phyloP scores from a whole-genome alignment of 2,113 vertebrate species.

The Lipotes vexillifer region DNA sequence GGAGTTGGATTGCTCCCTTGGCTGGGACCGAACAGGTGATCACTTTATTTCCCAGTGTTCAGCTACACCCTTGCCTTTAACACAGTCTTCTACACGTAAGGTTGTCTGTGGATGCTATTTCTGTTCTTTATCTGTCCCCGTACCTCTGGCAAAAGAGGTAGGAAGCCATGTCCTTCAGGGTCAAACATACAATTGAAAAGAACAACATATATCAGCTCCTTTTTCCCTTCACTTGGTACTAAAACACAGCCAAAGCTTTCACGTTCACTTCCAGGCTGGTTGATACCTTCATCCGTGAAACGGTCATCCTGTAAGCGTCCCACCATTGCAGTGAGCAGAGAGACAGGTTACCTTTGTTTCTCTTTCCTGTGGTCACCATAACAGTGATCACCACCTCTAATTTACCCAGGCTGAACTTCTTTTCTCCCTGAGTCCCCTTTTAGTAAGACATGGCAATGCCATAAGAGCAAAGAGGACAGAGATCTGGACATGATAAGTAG shows the following conservation, averaged over 20 bases:
- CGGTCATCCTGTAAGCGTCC: not conserved
- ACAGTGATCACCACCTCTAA: not conserved
- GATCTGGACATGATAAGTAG: not conserved
- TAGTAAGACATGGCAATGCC: not conserved
- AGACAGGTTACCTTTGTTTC: not conserved
- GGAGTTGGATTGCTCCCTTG: not conserved
- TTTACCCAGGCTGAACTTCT: not conserved
- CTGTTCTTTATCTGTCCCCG: not conserved
- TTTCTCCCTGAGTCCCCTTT: not conserved
- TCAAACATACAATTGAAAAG: not conserved
- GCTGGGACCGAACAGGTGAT: not conserved
- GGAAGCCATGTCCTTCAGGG: not conserved
- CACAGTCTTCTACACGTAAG: not conserved
- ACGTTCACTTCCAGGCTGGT: not conserved
- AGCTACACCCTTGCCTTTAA: not conserved
- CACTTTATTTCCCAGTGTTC: not conserved
- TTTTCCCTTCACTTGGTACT: not conserved
- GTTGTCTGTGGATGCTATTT: not conserved
- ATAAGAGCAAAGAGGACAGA: not conserved
- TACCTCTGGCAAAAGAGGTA: not conserved
- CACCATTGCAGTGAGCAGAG: not conserved
- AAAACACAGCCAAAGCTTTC: not conserved
- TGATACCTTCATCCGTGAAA: not conserved
- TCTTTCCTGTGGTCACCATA: not conserved
- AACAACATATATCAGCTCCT: not conserved